Conservation (phyloP, 1,140 invertebrate genomes). For the Papilio helenus region DNA sequence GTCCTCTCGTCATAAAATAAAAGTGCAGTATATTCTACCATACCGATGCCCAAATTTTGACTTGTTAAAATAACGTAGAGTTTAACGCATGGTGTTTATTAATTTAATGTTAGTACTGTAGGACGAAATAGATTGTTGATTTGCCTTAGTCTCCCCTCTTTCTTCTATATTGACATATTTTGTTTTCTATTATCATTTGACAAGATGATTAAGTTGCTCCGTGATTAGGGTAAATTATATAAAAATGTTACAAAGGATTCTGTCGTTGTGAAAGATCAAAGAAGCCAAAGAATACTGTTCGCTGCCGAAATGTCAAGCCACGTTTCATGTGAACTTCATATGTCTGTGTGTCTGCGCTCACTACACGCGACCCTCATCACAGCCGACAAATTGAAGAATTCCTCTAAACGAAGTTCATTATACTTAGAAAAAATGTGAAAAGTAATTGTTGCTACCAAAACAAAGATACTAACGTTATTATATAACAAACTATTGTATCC, state of each 20-base stretch:
- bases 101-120: no score
- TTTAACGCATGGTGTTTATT: background rate
- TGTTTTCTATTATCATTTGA: background rate
- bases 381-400: constrained; percentile 35
- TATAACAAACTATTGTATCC: background rate
- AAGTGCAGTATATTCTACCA: background rate
- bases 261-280: constrained; percentile 9
- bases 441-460: background rate
- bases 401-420: background rate
- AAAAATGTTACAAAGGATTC: constrained; percentile 10
- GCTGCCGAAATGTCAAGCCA: constrained; percentile 6
- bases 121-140: no score
- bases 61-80: background rate
- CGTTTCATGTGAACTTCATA: constrained; percentile 2
- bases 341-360: background rate
- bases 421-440: background rate
- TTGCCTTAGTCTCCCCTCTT: no score
- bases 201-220: background rate
- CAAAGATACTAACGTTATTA: background rate
- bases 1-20: background rate
- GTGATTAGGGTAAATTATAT: background rate
- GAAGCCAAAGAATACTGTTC: background rate
- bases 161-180: background rate
- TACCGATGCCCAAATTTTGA: background rate
- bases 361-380: constrained; percentile 31